Evolutionary conservation across 1,140 invertebrate species (phyloP), one percentile per base, ranked within the genome.

Genomic region (Nasonia giraulti): DNA sequence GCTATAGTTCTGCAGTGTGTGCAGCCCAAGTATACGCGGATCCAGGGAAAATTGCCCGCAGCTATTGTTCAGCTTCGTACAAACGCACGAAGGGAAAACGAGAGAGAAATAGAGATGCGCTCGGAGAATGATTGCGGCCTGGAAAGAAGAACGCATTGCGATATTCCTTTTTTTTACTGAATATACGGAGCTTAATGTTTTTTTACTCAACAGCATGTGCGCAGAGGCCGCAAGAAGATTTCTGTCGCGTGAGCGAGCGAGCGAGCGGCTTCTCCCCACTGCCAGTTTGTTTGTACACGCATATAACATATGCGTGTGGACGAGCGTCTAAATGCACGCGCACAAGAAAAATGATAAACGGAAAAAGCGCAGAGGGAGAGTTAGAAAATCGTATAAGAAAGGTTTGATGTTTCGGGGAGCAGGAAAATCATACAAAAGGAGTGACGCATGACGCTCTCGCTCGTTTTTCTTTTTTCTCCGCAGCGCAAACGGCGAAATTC

Each of bases 361-460:
- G 37, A 82, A 75, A 62, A 75, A 12, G 33, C 8, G 31, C 20
- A 62, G 31, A 40, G 76, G 2, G 44, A 33, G 50, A 37, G 69
- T 3, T 37, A 66, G 37, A 76, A 37, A 77, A 14, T 47, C n/a
- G 40, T 37, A 27, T 17, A 40, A 3, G 20, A 31, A 31, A 20
- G 20, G 55, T 73, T 50, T 33, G 6, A 47, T 50, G 78, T 85
- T 85, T 80, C 14, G 20, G 76, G 69, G 27, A 27, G 50, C 10
- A 47, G 44, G 71, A 85, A 85, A 80, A 85, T 85, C 71, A 68
- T 62, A 85, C 83, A 80, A 84, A 80, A 85, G 71, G 23, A 80
- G 44, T 1, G 69, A 12, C 14, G n/a, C 2, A n/a, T 23, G 33
- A 37, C 33, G 5, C 33, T 11, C 55, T 40, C 6, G 14, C 55